Evolutionary conservation across 2,797 vertebrate species (phyloP).

Genomic region (Tokudaia tokunoshimensis): DNA sequence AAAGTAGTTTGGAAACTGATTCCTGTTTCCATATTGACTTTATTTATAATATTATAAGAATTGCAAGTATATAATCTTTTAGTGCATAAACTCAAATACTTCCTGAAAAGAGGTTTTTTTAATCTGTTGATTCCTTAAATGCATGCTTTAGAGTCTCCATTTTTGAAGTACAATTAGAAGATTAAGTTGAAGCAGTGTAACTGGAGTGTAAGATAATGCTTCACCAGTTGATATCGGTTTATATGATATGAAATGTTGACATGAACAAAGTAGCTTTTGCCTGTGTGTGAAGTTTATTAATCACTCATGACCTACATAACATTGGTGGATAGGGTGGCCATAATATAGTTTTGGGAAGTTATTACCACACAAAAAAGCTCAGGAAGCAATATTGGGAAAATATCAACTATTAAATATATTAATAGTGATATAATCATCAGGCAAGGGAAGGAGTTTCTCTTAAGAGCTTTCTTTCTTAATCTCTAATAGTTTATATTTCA

Average conservation of each 20-base stretch:
- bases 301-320: conserved; percentile 33
- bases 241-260: conserved; percentile 46
- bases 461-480: conserved; percentile 48
- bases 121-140: conserved; percentile 55
- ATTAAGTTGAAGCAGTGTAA: conserved; percentile 36
- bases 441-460: conserved; percentile 48
- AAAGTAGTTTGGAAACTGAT: conserved; percentile 43
- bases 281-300: conserved; percentile 61
- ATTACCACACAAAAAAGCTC: conserved; percentile 56
- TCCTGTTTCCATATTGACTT: conserved; percentile 58
- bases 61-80: conserved; percentile 52
- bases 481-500: conserved; percentile 21
- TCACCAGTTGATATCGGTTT: neutral
- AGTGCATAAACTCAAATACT: conserved; percentile 45
- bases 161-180: conserved; percentile 37
- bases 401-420: conserved; percentile 54
- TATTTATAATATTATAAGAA: conserved; percentile 49
- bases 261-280: conserved; percentile 45
- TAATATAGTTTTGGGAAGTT: conserved; percentile 40
- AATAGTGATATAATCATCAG: conserved; percentile 28
- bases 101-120: conserved; percentile 27
- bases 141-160: conserved; percentile 44
- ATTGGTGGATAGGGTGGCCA: conserved; percentile 52
- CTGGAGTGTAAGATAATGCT: conserved; percentile 51
- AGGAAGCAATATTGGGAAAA: conserved; percentile 39